These are phyloP conservation scores for Grallaria varia DNA, from an alignment of 2,113 vertebrate genomes.

Conservation along the genomic window DNA sequence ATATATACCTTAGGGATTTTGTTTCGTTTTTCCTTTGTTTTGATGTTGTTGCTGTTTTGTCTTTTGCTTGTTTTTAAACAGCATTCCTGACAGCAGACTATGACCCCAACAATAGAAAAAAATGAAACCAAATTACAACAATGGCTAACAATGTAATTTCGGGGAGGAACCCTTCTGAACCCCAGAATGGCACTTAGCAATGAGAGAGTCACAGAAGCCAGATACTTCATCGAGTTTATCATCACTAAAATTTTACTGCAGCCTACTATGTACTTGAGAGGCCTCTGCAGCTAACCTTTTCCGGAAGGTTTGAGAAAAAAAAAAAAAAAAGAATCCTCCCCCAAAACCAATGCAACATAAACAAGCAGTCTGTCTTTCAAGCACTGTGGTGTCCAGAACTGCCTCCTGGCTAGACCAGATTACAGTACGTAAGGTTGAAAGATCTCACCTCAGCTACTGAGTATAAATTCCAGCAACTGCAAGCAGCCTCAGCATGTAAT, in stretches of 20 bases:
- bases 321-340: accelerated
- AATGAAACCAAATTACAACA: background rate
- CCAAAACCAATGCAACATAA: background rate
- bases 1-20: background rate
- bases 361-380: background rate
- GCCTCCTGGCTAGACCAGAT: background rate
- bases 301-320: background rate
- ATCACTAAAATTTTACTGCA: background rate
- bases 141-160: background rate
- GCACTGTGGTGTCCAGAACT: background rate
- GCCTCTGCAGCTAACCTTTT: background rate
- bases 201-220: background rate
- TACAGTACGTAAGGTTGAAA: background rate
- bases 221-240: background rate
- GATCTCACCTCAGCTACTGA: background rate
- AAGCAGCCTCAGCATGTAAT: background rate
- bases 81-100: background rate
- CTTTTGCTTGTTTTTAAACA: accelerated
- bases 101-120: background rate
- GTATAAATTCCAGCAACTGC: background rate
- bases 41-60: background rate
- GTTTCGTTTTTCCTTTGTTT: background rate
- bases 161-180: background rate
- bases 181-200: accelerated
- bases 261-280: background rate